phyloP scores from a whole-genome alignment of 2,797 vertebrate genomes.

The Austrolebias charrua region DNA sequence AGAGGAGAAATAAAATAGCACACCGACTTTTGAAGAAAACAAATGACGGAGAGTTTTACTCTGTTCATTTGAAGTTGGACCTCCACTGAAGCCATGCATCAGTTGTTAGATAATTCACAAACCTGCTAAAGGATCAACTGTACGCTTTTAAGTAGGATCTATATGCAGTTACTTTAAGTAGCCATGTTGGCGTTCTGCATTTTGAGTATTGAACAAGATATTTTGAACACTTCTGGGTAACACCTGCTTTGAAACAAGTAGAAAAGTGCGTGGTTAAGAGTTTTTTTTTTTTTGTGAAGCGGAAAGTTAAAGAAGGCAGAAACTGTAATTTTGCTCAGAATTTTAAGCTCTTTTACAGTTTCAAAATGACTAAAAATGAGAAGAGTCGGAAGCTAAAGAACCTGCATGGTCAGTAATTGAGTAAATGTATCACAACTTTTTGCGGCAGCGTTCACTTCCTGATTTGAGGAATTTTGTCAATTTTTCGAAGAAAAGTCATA shows the following conservation, averaged over 20 bases:
- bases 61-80: constrained; percentile 17
- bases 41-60: constrained; percentile 3
- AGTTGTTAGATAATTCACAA: not conserved
- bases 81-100: not conserved
- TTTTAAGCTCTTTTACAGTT: not conserved
- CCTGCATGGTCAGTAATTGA: too few species aligned
- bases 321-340: not conserved
- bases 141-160: not conserved
- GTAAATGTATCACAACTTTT: not conserved
- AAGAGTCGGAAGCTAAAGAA: not conserved
- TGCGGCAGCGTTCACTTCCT: not conserved
- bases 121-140: too few species aligned
- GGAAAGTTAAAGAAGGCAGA: not conserved
- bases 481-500: not conserved
- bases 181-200: not conserved
- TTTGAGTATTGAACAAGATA: not conserved
- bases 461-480: not conserved
- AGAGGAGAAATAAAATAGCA: constrained; percentile 10
- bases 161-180: too few species aligned
- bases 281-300: not conserved
- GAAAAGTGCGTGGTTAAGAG: not conserved
- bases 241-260: too few species aligned
- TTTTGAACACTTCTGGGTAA: not conserved
- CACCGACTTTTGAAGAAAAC: not conserved
- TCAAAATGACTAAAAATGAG: not conserved